A percentile compares a stretch with the other conserved stretches of the same genome.
These are phyloP conservation scores for Notiomystis cincta DNA, from an alignment of 2,113 vertebrate genomes.

Conservation along the genomic window DNA sequence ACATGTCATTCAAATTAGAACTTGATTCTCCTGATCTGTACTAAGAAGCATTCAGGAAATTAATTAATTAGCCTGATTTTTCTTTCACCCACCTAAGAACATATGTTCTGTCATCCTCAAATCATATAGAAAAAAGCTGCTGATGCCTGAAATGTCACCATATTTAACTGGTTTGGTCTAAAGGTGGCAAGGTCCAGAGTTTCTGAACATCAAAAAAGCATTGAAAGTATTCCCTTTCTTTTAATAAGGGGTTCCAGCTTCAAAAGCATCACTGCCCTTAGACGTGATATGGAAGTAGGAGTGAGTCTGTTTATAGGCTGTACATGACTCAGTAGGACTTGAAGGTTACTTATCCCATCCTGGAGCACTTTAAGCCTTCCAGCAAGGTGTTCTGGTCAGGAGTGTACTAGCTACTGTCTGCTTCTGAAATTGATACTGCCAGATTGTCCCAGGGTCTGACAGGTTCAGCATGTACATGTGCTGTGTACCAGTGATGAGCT, in stretches of 20 bases:
- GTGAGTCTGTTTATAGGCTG: background rate
- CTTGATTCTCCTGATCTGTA: background rate
- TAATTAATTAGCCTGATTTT: background rate
- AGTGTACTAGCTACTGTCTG: background rate
- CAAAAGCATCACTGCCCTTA: background rate
- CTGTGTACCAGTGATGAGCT: rapidly evolving
- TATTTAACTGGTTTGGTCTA: background rate
- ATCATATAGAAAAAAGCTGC: background rate
- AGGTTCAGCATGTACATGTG: background rate
- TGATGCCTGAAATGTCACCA: background rate
- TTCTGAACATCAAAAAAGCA: background rate
- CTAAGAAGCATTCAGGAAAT: background rate
- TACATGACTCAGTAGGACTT: background rate
- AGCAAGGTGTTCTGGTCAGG: background rate
- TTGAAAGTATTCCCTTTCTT: background rate
- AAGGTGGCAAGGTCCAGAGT: background rate
- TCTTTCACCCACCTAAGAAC: background rate
- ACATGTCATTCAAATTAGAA: background rate
- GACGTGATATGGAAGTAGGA: background rate
- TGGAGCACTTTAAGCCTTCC: background rate
- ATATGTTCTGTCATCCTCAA: background rate
- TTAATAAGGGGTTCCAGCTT: background rate
- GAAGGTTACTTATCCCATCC: background rate
- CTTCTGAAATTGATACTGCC: background rate
- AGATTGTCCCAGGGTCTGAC: background rate